Conservation (phyloP, 2,888 invertebrate genomes). For the Anarsia innoxiella region DNA sequence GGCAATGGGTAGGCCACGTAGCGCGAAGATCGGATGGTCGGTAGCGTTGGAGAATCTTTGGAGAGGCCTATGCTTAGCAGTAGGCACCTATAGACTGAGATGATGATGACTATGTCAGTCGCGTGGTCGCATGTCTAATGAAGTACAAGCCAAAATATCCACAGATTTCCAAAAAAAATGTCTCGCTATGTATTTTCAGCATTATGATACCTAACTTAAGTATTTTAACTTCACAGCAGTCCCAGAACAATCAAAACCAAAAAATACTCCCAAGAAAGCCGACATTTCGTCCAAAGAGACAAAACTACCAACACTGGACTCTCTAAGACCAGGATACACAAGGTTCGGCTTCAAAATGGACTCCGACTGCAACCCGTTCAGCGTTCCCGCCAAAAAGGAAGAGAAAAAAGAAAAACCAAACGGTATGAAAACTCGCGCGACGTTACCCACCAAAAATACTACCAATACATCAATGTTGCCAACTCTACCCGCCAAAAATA, state of each 20-base stretch:
- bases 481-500: neutral
- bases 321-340: conserved; percentile 47
- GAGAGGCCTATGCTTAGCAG: no score
- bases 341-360: conserved; percentile 69
- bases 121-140: no score
- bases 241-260: neutral
- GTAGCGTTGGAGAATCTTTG: no score
- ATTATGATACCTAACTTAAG: no score
- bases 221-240: conserved; percentile 1
- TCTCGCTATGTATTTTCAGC: no score
- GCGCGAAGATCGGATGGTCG: no score
- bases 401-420: conserved; percentile 5
- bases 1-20: no score
- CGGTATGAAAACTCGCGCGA: neutral
- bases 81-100: no score
- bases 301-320: conserved; percentile 32
- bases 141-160: no score
- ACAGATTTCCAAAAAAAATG: no score
- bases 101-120: no score
- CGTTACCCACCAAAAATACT: neutral
- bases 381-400: conserved; percentile 31
- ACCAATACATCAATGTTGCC: neutral
- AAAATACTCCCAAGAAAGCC: conserved; percentile 20
- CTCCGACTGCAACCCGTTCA: conserved; percentile 56
- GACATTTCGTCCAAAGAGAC: conserved; percentile 31